A percentile compares a stretch with the other conserved stretches of the same genome.
phyloP scores from a whole-genome alignment of 2,797 vertebrate genomes.

The Toxotes lorentzi region DNA sequence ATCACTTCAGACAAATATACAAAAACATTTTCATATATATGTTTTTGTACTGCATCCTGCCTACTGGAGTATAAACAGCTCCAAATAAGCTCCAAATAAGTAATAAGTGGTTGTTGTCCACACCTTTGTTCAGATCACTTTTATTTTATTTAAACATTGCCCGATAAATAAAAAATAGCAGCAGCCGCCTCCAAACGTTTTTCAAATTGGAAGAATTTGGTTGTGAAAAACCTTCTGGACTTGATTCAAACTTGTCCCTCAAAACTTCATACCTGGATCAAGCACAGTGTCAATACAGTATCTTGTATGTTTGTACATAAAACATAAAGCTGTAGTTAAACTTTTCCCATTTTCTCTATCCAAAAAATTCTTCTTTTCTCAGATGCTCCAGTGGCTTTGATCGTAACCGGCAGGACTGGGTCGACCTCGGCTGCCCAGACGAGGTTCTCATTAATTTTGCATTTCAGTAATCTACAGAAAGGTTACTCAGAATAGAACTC shows the following conservation, averaged over 20 bases:
- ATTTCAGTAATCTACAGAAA: constrained; percentile 35
- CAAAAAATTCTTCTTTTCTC: too few relatives aligned
- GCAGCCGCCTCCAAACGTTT: not conserved
- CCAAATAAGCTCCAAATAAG: not conserved
- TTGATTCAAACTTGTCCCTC: not conserved
- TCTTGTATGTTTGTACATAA: not conserved
- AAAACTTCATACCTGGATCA: not conserved
- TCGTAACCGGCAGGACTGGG: constrained; percentile 96
- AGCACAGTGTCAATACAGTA: not conserved
- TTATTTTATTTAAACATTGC: not conserved
- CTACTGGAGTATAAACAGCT: not conserved
- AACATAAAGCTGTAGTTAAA: not conserved
- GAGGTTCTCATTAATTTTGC: constrained; percentile 84
- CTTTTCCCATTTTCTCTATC: too few relatives aligned
- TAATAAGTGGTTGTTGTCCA: not conserved
- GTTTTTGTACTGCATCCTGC: not conserved
- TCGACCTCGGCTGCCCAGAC: constrained; percentile 93
- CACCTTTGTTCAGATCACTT: not conserved
- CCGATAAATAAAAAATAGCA: not conserved
- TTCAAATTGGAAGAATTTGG: not conserved
- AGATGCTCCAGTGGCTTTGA: constrained; percentile 99
- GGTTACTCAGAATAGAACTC: not conserved
- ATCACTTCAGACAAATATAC: not conserved
- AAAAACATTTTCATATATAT: not conserved
- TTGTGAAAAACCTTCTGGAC: too few relatives aligned